These are phyloP conservation scores for Porites cylindrica DNA, from an alignment of 92 coral and sea anemone species.

Conservation along the genomic window DNA sequence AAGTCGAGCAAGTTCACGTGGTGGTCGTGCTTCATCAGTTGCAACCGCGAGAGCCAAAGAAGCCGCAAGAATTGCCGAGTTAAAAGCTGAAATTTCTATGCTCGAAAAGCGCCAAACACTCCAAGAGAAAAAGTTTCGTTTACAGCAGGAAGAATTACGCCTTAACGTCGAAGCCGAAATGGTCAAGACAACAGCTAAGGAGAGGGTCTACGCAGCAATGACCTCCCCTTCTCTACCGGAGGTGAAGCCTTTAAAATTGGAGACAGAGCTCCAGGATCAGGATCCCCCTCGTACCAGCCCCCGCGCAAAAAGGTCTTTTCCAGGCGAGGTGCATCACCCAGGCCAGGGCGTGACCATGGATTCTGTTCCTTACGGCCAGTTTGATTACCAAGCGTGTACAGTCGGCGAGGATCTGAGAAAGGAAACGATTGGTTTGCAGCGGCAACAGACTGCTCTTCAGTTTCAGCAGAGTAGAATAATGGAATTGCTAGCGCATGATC, in stretches of 20 bases:
- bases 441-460: conserved; percentile 27
- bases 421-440: conserved; percentile 8
- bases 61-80: neutral
- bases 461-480: too few species aligned
- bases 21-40: neutral
- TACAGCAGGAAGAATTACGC: too few species aligned
- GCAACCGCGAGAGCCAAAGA: neutral
- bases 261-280: neutral
- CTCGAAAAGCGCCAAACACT: too few species aligned
- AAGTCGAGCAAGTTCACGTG: neutral
- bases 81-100: too few species aligned
- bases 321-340: neutral
- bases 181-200: conserved; percentile 32
- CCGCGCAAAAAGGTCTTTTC: neutral
- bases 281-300: neutral
- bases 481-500: conserved; percentile 20
- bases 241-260: conserved; percentile 4
- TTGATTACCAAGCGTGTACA: neutral
- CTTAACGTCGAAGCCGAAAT: conserved; percentile 20
- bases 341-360: too few species aligned
- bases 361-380: neutral
- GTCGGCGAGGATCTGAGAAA: neutral
- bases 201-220: conserved; percentile 9
- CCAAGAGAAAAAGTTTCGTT: too few species aligned
- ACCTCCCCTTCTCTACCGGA: neutral